These are phyloP conservation scores for Agrenia bidenticulata DNA, from an alignment of 2,888 invertebrate species.

Conservation along the genomic window DNA sequence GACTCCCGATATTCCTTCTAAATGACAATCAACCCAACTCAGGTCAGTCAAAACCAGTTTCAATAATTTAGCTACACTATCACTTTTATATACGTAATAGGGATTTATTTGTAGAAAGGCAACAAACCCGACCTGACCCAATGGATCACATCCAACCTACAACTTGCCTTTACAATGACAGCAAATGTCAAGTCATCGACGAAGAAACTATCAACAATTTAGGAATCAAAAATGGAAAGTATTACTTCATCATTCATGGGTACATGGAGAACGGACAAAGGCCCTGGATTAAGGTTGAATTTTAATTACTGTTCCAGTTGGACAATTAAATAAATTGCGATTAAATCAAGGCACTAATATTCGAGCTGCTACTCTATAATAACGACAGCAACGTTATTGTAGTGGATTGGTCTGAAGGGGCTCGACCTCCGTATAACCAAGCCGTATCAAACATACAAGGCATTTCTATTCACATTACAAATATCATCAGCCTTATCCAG, in stretches of 20 bases:
- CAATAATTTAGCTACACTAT: too few relatives aligned
- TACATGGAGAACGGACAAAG: constrained; percentile 81
- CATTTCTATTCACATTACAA: constrained; percentile 79
- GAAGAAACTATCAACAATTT: constrained; percentile 11
- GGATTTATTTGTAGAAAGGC: neutral
- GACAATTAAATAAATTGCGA: neutral
- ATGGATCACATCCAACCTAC: constrained; percentile 69
- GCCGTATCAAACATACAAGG: constrained; percentile 88
- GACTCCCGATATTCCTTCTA: constrained; percentile 40
- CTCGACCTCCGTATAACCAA: constrained; percentile 84
- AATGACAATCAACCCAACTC: constrained; percentile 11
- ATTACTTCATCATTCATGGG: constrained; percentile 76
- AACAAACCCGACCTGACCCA: constrained; percentile 59
- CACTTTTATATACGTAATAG: too few relatives aligned
- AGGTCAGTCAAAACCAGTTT: too few relatives aligned
- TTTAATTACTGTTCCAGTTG: neutral
- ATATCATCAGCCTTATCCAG: constrained; percentile 61
- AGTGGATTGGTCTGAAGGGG: constrained; percentile 83
- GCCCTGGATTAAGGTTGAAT: constrained; percentile 66
- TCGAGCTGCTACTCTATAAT: constrained; percentile 71
- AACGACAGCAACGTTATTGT: constrained; percentile 71
- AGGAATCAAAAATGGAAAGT: constrained; percentile 59
- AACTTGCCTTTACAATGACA: constrained; percentile 56
- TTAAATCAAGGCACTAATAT: constrained; percentile 59
- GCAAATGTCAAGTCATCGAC: constrained; percentile 31